phyloP scores from a whole-genome alignment of 1,140 invertebrate species.

The Lethrus apterus region DNA sequence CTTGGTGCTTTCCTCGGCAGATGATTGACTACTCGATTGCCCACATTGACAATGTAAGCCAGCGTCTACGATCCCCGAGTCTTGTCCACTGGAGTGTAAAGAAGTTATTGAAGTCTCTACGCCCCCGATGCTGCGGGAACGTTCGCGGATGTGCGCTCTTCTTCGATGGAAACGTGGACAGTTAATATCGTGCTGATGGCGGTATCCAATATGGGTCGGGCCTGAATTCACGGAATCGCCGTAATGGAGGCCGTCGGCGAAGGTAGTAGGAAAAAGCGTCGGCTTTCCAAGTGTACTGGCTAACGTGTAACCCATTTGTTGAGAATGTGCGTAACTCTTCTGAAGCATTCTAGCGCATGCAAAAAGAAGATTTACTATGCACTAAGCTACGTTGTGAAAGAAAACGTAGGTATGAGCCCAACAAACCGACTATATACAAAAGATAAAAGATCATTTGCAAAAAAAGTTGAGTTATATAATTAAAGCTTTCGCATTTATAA shows the following conservation, averaged over 20 bases:
- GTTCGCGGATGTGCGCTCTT: constrained; percentile 17
- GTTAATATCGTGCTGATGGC: constrained; percentile 27
- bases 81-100: constrained; percentile 70
- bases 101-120: constrained; percentile 64
- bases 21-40: constrained; percentile 57
- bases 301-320: constrained; percentile 30
- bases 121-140: constrained; percentile 31
- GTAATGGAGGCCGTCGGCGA: constrained; percentile 32
- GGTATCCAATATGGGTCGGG: constrained; percentile 8
- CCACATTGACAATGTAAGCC: constrained; percentile 53
- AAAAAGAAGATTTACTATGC: constrained; percentile 2
- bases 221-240: constrained; percentile 7
- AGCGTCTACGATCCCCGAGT: constrained; percentile 64
- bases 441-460: too few species aligned
- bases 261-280: constrained; percentile 30
- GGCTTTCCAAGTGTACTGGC: constrained; percentile 28
- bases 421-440: too few species aligned
- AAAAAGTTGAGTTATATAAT: too few species aligned
- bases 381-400: too few species aligned
- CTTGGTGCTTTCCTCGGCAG: constrained; percentile 64
- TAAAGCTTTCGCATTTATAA: too few species aligned
- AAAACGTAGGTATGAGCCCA: too few species aligned
- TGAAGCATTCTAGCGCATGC: constrained; percentile 24
- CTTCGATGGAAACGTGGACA: constrained; percentile 28
- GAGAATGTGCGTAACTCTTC: constrained; percentile 29